These are phyloP conservation scores for Eulimnadia texana DNA, from an alignment of 1,140 invertebrate genomes.

Conservation along the genomic window DNA sequence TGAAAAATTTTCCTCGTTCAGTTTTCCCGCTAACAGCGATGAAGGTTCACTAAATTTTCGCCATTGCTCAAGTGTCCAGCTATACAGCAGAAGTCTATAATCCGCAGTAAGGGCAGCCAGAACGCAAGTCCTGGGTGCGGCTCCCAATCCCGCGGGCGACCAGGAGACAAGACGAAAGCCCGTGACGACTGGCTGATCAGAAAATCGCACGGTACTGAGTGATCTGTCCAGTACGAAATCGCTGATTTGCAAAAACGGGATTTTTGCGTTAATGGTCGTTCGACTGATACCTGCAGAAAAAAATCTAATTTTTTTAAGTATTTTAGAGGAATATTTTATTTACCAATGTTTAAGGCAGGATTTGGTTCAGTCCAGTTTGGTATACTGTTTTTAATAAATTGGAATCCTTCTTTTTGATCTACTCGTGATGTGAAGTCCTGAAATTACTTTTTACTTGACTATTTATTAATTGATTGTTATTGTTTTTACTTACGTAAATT, in stretches of 20 bases:
- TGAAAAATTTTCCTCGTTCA: neutral
- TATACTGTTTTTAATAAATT: neutral
- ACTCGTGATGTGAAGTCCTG: neutral
- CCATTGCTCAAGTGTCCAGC: constrained; percentile 1
- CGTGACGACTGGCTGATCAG: neutral
- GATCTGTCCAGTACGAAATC: neutral
- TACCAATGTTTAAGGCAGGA: neutral
- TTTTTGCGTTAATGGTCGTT: neutral
- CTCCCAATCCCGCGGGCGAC: constrained; percentile 2
- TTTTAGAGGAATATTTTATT: neutral
- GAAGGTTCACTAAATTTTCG: neutral
- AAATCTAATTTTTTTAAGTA: neutral
- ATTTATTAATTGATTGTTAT: neutral
- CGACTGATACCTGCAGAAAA: neutral
- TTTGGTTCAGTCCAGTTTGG: neutral
- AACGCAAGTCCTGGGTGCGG: constrained; percentile 1
- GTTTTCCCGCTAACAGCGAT: neutral
- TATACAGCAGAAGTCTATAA: neutral
- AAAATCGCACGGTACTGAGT: neutral
- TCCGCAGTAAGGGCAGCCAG: constrained; percentile 8
- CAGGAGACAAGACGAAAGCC: neutral
- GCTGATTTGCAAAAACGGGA: neutral
- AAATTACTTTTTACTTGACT: neutral
- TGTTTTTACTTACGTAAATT: neutral
- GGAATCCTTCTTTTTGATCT: neutral